Evolutionary conservation across 2,797 vertebrate genomes (phyloP).

Genomic region (Carcharodon carcharias): DNA sequence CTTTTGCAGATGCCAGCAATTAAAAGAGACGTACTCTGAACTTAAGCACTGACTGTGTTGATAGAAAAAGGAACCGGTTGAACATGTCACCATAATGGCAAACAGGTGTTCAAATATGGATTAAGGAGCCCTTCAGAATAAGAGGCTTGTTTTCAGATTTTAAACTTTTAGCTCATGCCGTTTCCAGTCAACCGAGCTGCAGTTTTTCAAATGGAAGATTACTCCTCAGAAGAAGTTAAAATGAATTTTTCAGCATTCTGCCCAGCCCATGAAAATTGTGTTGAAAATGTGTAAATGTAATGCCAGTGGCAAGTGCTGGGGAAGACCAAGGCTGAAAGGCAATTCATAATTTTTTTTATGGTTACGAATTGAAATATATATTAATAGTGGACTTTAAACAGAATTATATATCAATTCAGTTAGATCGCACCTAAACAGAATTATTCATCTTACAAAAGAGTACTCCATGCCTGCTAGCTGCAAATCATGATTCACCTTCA

Average conservation of each 20-base stretch:
- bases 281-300: slow-evolving; percentile 5
- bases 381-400: slow-evolving; percentile 78
- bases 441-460: slow-evolving; percentile 84
- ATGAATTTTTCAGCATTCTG: slow-evolving; percentile 65
- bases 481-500: slow-evolving; percentile 76
- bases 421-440: slow-evolving; percentile 79
- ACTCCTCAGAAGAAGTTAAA: neutral
- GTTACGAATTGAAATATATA: slow-evolving; percentile 75
- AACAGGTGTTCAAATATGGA: slow-evolving; percentile 61
- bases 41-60: slow-evolving; percentile 56
- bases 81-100: slow-evolving; percentile 51
- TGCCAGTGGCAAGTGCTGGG: slow-evolving; percentile 19
- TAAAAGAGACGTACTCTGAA: slow-evolving; percentile 56
- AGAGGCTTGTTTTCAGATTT: slow-evolving; percentile 52
- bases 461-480: slow-evolving; percentile 80
- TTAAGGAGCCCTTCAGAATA: slow-evolving; percentile 49
- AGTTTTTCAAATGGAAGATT: neutral
- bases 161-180: slow-evolving; percentile 38
- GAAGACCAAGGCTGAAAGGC: slow-evolving; percentile 53
- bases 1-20: slow-evolving; percentile 54
- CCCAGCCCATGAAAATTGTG: slow-evolving; percentile 54
- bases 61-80: slow-evolving; percentile 56
- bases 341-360: slow-evolving; percentile 66
- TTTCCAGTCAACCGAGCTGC: neutral
- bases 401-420: slow-evolving; percentile 85